Conservation (phyloP, 1,140 invertebrate genomes). For the Drosophila fuyamai region DNA sequence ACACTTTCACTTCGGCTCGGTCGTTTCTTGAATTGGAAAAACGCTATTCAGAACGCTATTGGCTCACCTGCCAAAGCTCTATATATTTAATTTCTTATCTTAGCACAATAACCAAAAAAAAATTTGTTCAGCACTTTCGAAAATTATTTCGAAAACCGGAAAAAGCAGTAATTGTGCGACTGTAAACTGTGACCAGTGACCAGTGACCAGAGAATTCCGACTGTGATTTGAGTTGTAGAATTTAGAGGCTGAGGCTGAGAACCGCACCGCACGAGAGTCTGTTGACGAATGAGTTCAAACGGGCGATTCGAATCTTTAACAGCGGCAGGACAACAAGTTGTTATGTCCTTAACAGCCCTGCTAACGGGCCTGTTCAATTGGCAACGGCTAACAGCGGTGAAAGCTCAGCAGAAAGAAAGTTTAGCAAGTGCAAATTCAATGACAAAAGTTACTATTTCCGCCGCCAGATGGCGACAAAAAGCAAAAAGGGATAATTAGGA, state of each 20-base stretch:
- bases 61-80: constrained; percentile 22
- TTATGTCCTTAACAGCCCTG: constrained; percentile 28
- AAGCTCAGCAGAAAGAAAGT: constrained; percentile 7
- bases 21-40: constrained; percentile 6
- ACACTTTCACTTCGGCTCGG: constrained; percentile 21
- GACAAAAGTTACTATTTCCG: background rate
- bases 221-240: constrained; percentile 5
- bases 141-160: constrained; percentile 27
- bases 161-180: constrained; percentile 7
- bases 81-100: constrained; percentile 21
- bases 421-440: background rate
- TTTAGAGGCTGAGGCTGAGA: constrained; percentile 49
- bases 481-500: background rate
- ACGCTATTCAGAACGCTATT: constrained; percentile 16
- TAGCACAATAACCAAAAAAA: constrained; percentile 40
- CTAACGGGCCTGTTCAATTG: background rate
- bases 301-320: constrained; percentile 16
- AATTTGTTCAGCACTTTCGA: constrained; percentile 21
- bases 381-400: constrained; percentile 9
- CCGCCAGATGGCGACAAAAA: constrained; percentile 2
- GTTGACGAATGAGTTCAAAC: constrained; percentile 68
- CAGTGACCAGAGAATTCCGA: constrained; percentile 1
- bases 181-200: constrained; percentile 10
- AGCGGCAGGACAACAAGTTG: constrained; percentile 67
- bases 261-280: constrained; percentile 74